Conservation (phyloP, 2,888 invertebrate species). For the Erebia epiphron region DNA sequence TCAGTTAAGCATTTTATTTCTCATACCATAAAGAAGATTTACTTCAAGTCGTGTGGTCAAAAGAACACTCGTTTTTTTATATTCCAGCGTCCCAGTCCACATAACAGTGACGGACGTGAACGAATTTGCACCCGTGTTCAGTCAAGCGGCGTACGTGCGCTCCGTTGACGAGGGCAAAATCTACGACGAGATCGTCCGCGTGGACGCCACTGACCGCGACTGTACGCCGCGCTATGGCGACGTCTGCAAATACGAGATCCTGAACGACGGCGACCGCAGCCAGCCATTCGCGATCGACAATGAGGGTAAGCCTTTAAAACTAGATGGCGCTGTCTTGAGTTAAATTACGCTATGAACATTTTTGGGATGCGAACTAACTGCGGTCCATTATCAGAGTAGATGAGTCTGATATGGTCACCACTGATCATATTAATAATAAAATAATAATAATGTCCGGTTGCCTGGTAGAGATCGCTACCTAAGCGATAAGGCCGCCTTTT, state of each 20-base stretch:
- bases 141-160: slow-evolving; percentile 94
- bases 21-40: too few relatives aligned
- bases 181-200: slow-evolving; percentile 94
- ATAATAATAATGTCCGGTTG: too few relatives aligned
- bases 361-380: neutral
- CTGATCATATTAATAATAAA: too few relatives aligned
- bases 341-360: neutral
- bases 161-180: slow-evolving; percentile 95
- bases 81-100: slow-evolving; percentile 92
- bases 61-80: too few relatives aligned
- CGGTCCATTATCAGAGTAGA: neutral
- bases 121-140: slow-evolving; percentile 96
- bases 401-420: too few relatives aligned
- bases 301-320: slow-evolving; percentile 84
- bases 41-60: too few relatives aligned
- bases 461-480: too few relatives aligned
- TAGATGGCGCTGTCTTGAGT: neutral
- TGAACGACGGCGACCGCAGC: slow-evolving; percentile 82
- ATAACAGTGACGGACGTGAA: slow-evolving; percentile 98
- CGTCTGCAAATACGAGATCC: slow-evolving; percentile 98
- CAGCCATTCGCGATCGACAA: slow-evolving; percentile 95
- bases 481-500: too few relatives aligned
- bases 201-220: slow-evolving; percentile 96
- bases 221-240: slow-evolving; percentile 97
- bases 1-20: too few relatives aligned